phyloP scores from a whole-genome alignment of 1,140 invertebrate genomes.

The Drosophila athabasca region DNA sequence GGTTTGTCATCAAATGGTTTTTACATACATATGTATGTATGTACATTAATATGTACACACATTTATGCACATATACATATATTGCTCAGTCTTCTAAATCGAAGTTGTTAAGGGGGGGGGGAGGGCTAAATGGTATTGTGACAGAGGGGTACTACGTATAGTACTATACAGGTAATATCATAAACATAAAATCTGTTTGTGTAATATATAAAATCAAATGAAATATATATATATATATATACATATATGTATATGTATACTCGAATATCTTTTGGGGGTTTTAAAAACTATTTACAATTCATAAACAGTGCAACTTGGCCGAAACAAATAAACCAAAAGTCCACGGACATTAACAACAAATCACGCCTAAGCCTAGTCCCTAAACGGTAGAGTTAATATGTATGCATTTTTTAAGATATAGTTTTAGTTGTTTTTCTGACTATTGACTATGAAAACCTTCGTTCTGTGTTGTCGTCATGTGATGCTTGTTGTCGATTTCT shows the following conservation, averaged over 20 bases:
- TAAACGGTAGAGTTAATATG: constrained; percentile 2
- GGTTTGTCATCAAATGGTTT: constrained; percentile 2
- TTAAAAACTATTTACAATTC: constrained; percentile 17
- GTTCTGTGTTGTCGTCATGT: constrained; percentile 26
- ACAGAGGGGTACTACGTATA: background rate
- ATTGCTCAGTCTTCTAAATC: constrained; percentile 40
- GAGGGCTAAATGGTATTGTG: background rate
- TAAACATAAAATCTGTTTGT: constrained; percentile 5
- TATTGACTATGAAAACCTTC: constrained; percentile 55
- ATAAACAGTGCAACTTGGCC: constrained; percentile 12
- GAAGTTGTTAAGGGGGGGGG: constrained; percentile 6
- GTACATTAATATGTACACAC: no score
- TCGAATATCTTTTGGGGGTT: constrained; percentile 8
- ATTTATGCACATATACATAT: constrained; percentile 6
- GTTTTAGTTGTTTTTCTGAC: constrained; percentile 44
- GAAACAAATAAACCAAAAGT: constrained; percentile 16
- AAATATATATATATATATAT: no score
- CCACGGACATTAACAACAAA: constrained; percentile 20
- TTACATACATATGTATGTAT: no score
- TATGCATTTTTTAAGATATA: background rate
- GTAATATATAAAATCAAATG: background rate
- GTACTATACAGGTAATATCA: constrained; percentile 14
- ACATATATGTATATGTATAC: no score
- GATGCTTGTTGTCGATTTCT: constrained; percentile 19
- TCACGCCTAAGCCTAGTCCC: no score